A percentile compares a stretch with the other conserved stretches of the same genome.
phyloP scores from a whole-genome alignment of 64 coral and sea anemone species.

The Trachythela sp. region DNA sequence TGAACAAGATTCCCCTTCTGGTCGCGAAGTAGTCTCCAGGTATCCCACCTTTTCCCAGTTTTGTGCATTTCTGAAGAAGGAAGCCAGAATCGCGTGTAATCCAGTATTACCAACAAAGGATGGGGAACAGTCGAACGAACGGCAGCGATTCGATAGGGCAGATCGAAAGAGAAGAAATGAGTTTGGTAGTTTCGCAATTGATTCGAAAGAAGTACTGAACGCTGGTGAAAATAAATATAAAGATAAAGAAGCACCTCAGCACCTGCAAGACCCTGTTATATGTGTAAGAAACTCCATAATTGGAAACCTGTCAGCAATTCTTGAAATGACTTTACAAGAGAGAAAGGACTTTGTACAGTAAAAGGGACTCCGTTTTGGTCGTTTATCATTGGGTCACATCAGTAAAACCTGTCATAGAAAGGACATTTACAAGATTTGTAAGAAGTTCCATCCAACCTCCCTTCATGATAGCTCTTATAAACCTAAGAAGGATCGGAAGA shows the following conservation, averaged over 20 bases:
- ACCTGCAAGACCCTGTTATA: not conserved
- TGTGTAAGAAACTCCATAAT: not conserved
- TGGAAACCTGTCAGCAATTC: not conserved
- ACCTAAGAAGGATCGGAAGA: not conserved
- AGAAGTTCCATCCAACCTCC: not conserved
- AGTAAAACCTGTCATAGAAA: not conserved
- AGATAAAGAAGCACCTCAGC: not conserved
- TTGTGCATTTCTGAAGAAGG: not conserved
- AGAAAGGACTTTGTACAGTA: not conserved
- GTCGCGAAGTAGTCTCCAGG: not conserved
- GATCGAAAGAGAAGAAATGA: not conserved
- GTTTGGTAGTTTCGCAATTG: not conserved
- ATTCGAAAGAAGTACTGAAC: not conserved
- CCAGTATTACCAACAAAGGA: not conserved
- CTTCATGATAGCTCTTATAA: not conserved
- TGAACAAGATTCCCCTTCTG: not conserved
- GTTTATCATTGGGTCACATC: not conserved
- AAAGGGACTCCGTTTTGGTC: not conserved
- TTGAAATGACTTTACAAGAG: not conserved
- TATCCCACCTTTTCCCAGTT: not conserved
- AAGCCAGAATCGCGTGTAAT: constrained; percentile 12
- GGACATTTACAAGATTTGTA: not conserved
- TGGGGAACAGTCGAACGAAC: not conserved
- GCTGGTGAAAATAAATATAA: not conserved
- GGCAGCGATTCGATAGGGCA: not conserved